Evolutionary conservation across 1,140 invertebrate genomes (phyloP).

Genomic region (Drosophila tristis): DNA sequence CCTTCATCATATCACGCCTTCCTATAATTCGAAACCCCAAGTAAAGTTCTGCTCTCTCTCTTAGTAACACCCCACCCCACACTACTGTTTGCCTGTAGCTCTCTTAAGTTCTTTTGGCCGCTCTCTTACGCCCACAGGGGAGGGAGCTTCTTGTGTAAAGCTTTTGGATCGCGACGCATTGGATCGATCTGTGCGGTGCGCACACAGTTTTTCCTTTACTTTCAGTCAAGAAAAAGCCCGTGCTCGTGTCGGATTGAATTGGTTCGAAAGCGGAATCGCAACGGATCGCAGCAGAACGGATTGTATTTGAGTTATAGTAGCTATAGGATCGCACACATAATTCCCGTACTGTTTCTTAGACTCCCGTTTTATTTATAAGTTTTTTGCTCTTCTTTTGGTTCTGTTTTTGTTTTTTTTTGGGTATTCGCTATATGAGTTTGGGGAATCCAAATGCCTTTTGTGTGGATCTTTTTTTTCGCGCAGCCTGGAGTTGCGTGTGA

Average conservation of each 20-base stretch:
- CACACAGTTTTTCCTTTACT: slow-evolving; percentile 63
- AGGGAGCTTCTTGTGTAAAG: slow-evolving; percentile 49
- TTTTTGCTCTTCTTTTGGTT: slow-evolving; percentile 26
- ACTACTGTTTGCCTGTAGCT: slow-evolving; percentile 7
- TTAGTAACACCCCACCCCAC: slow-evolving; percentile 13
- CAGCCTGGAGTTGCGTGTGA: slow-evolving; percentile 53
- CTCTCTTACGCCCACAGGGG: slow-evolving; percentile 20
- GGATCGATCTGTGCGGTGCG: slow-evolving; percentile 36
- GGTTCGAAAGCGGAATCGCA: slow-evolving; percentile 21
- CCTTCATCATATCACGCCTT: too few species aligned
- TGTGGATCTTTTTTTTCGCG: slow-evolving; percentile 21
- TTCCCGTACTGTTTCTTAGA: slow-evolving; percentile 25
- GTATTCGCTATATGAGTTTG: slow-evolving; percentile 63
- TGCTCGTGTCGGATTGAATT: slow-evolving; percentile 46
- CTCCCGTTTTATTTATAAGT: slow-evolving; percentile 68
- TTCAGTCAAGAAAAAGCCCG: slow-evolving; percentile 61
- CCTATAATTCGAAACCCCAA: not conserved
- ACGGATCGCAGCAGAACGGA: slow-evolving; percentile 16
- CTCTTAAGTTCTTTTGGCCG: slow-evolving; percentile 31
- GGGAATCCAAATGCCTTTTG: slow-evolving; percentile 33
- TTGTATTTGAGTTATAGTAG: slow-evolving; percentile 2
- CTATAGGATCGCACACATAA: slow-evolving; percentile 26
- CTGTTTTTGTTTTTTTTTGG: slow-evolving; percentile 26
- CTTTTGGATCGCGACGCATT: slow-evolving; percentile 32
- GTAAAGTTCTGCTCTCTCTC: slow-evolving; percentile 14